These are phyloP conservation scores for Exephanes ischioxanthus DNA, from an alignment of 2,888 invertebrate genomes.

Conservation along the genomic window DNA sequence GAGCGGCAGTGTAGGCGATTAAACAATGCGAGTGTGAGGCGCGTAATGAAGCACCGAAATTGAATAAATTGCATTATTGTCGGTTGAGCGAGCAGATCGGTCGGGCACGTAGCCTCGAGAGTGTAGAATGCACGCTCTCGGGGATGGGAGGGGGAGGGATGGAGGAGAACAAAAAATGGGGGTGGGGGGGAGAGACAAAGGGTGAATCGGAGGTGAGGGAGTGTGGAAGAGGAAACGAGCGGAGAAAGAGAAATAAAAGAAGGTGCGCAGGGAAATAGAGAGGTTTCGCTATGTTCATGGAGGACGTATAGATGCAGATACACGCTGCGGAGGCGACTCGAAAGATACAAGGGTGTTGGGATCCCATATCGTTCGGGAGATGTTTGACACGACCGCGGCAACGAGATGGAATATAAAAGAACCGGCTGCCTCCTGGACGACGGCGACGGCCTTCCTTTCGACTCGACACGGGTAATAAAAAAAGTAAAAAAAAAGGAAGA, in stretches of 20 bases:
- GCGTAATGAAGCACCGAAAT: conserved; percentile 76
- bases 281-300: not conserved
- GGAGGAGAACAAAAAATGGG: conserved; percentile 30
- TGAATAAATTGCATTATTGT: conserved; percentile 75
- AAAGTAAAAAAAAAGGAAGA: conserved; percentile 22
- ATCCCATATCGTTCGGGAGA: conserved; percentile 50
- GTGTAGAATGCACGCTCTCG: conserved; percentile 25
- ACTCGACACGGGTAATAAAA: conserved; percentile 40
- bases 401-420: conserved; percentile 50
- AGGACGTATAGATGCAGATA: not conserved
- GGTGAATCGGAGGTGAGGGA: conserved; percentile 44
- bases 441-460: conserved; percentile 2
- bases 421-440: conserved; percentile 34
- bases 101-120: conserved; percentile 54
- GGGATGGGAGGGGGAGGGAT: conserved; percentile 5
- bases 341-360: conserved; percentile 55
- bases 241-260: conserved; percentile 49
- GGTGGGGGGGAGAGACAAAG: conserved; percentile 46
- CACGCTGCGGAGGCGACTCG: conserved; percentile 5
- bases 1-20: conserved; percentile 54
- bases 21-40: conserved; percentile 72
- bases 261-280: conserved; percentile 24
- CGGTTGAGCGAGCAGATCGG: conserved; percentile 62
- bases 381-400: conserved; percentile 57
- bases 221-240: conserved; percentile 46